phyloP scores from a whole-genome alignment of 2,797 vertebrate species.

The Anas georgica region DNA sequence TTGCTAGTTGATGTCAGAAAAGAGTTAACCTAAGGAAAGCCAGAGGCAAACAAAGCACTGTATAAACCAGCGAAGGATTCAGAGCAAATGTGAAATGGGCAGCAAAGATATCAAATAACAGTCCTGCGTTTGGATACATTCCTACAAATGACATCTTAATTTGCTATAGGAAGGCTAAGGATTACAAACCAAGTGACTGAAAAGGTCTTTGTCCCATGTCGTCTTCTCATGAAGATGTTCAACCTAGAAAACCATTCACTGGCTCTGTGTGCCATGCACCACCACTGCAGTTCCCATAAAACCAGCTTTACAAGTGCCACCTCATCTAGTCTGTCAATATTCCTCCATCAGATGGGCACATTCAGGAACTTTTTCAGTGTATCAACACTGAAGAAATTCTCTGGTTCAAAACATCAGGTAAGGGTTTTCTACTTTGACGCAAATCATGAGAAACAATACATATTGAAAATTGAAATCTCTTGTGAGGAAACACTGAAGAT shows the following conservation, averaged over 20 bases:
- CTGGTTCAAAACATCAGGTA: background rate
- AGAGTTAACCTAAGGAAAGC: background rate
- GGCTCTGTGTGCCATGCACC: background rate
- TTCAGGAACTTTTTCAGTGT: background rate
- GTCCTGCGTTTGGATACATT: background rate
- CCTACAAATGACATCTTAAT: background rate
- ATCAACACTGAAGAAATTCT: background rate
- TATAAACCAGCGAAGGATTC: background rate
- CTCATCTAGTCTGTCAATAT: background rate
- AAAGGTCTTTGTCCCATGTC: background rate
- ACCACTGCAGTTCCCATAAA: background rate
- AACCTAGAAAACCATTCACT: background rate
- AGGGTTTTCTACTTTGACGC: accelerated
- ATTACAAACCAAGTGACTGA: background rate
- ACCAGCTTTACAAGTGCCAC: background rate
- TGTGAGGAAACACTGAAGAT: background rate
- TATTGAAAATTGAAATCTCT: background rate
- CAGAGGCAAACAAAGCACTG: background rate
- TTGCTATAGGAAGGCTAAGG: background rate
- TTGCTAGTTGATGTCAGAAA: background rate
- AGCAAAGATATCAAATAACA: background rate
- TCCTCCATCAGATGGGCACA: background rate
- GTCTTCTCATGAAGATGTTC: background rate
- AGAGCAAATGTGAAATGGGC: background rate
- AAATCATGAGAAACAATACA: background rate